Base-by-base conservation (phyloP, 1,140 invertebrate genomes). In the Phocides pigmalion region DNA sequence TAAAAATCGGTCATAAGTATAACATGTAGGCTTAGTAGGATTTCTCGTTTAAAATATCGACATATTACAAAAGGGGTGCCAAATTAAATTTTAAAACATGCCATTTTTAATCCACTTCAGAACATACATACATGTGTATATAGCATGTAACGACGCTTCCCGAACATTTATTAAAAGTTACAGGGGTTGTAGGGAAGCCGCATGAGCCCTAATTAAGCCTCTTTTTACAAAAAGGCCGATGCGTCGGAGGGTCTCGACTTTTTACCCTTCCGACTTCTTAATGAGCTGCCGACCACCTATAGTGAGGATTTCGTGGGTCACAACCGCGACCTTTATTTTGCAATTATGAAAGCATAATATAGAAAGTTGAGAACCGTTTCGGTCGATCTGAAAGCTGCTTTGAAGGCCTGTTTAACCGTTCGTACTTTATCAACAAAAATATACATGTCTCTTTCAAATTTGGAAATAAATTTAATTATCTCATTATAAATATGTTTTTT, bases 91-190 rank as follows among this genome's bases (percentile, higher is more conserved):
- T 44, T 42, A 41, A 65, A 59, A 59, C 64, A 20, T 66, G 37
- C 35, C 44, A 58, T 66, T 59, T 62, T 66, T 70, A 72, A 77
- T 64, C 67, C 56, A 47, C 51, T 37, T 20, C 41, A 53, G 54
- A 46, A 64, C 46, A 49, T 59, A 64, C 11, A 54, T 64, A 72
- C 39, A 64, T 56, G 44, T 61, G 70, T 73, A 71, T 74, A 73
- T 67, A 68, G 63, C 59, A 74, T 78, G 74, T 79, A 82, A 82
- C 79, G 78, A 63, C 76, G 65, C 79, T 81, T 73, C 74, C 79
- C 85, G 82, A 84, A 80, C 88, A 87, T 87, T 89, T 90, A 89
- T 89, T 90, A 89, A 90, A 90, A 89, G 88, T 89, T 89, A 89
- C 87, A 85, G 88, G 82, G 86, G 83, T 81, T 79, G 83, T 82